These are phyloP conservation scores for Daubentonia madagascariensis DNA, from an alignment of 2,113 vertebrate species.

Conservation along the genomic window DNA sequence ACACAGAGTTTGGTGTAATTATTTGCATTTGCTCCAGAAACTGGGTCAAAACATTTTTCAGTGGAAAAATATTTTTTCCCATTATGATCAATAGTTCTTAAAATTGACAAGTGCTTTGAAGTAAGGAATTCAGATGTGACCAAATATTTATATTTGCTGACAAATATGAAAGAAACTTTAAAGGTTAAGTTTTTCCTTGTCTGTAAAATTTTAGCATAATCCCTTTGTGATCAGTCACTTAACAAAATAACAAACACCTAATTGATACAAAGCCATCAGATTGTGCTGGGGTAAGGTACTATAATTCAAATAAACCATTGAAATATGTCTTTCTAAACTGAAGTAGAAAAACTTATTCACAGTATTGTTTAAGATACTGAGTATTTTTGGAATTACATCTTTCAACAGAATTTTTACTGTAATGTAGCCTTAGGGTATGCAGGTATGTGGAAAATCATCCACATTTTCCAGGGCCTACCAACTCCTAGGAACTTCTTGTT, in stretches of 20 bases:
- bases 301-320: constrained; percentile 19
- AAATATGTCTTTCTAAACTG: neutral
- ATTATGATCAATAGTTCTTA: constrained; percentile 25
- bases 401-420: neutral
- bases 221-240: constrained; percentile 5
- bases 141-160: constrained; percentile 43
- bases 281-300: constrained; percentile 29
- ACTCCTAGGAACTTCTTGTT: neutral
- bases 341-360: constrained; percentile 16
- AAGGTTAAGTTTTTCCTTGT: constrained; percentile 21
- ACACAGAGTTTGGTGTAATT: constrained; percentile 61
- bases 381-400: constrained; percentile 9
- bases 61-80: constrained; percentile 38
- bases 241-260: constrained; percentile 23
- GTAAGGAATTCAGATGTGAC: constrained; percentile 43
- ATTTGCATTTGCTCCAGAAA: constrained; percentile 61
- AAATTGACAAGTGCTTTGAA: constrained; percentile 29
- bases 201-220: constrained; percentile 55
- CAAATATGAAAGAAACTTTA: constrained; percentile 40
- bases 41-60: constrained; percentile 52
- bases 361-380: neutral
- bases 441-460: neutral
- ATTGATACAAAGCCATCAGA: neutral
- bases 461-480: neutral
- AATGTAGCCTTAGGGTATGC: neutral